Evolutionary conservation across 2,797 vertebrate species (phyloP).

Genomic region (Microcaecilia unicolor): DNA sequence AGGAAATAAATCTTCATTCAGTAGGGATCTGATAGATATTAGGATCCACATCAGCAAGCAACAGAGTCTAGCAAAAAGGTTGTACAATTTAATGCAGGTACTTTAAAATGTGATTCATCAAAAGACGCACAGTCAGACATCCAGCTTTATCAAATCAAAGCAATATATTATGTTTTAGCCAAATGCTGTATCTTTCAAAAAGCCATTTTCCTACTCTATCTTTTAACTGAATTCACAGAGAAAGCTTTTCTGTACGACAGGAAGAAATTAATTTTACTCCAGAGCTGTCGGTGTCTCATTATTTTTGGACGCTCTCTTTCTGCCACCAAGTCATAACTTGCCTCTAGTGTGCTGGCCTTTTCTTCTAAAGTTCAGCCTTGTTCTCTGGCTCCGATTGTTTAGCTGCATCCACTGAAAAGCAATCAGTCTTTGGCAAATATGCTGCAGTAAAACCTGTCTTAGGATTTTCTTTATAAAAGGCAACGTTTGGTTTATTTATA

Average conservation of each 20-base stretch:
- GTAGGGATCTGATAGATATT: no score
- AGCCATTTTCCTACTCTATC: not conserved
- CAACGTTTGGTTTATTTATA: no score
- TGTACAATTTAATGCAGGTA: no score
- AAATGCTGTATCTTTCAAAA: not conserved
- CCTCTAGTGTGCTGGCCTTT: slow-evolving; percentile 5
- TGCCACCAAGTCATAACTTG: not conserved
- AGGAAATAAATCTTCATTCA: no score
- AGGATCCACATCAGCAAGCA: no score
- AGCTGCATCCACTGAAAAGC: not conserved
- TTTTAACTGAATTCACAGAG: not conserved
- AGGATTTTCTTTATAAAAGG: no score
- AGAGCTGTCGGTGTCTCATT: slow-evolving; percentile 4
- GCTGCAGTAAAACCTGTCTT: not conserved
- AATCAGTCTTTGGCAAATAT: not conserved
- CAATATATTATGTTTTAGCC: not conserved
- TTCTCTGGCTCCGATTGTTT: not conserved
- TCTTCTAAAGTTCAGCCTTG: slow-evolving; percentile 4
- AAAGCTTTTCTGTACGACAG: not conserved
- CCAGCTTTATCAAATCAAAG: no score
- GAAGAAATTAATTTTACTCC: not conserved
- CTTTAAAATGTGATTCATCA: no score
- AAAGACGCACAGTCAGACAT: no score
- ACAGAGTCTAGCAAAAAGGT: no score
- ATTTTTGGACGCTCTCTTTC: not conserved